Conservation (phyloP, 2,888 invertebrate species). For the Achlya flavicornis region DNA sequence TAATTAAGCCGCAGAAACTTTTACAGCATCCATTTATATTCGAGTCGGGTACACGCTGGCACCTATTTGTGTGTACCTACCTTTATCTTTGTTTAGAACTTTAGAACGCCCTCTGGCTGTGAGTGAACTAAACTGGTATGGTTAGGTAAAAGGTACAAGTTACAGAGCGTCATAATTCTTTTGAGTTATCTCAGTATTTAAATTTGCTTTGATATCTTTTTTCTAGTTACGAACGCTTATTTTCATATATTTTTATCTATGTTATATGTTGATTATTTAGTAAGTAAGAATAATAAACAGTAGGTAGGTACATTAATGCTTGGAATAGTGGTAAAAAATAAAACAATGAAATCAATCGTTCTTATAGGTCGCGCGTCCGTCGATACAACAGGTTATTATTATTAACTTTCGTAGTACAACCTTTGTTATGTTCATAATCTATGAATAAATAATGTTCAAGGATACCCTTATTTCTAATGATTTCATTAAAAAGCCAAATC, state of each 20-base stretch:
- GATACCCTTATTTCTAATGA: no score
- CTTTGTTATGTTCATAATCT: no score
- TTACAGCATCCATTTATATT: slow-evolving; percentile 73
- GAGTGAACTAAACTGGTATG: slow-evolving; percentile 13
- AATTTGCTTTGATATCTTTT: background rate
- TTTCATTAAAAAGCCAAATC: no score
- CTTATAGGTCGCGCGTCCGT: no score
- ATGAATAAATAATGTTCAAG: no score
- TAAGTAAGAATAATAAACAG: no score
- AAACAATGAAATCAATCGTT: no score
- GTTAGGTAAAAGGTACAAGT: slow-evolving; percentile 22
- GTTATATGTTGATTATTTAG: no score
- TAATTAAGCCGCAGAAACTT: slow-evolving; percentile 71
- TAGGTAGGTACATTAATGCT: background rate
- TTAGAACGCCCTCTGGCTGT: slow-evolving; percentile 24
- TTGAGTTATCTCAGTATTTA: background rate
- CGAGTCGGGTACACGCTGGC: slow-evolving; percentile 49
- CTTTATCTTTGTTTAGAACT: slow-evolving; percentile 49
- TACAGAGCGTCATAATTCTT: slow-evolving; percentile 1
- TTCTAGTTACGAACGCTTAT: background rate
- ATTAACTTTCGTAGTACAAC: no score
- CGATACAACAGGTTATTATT: no score
- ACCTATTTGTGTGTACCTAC: slow-evolving; percentile 41
- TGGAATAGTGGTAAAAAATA: no score
- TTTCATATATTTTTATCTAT: background rate